These are phyloP conservation scores for Cardiocondyla obscurior DNA, from an alignment of 1,140 invertebrate genomes.

Conservation along the genomic window DNA sequence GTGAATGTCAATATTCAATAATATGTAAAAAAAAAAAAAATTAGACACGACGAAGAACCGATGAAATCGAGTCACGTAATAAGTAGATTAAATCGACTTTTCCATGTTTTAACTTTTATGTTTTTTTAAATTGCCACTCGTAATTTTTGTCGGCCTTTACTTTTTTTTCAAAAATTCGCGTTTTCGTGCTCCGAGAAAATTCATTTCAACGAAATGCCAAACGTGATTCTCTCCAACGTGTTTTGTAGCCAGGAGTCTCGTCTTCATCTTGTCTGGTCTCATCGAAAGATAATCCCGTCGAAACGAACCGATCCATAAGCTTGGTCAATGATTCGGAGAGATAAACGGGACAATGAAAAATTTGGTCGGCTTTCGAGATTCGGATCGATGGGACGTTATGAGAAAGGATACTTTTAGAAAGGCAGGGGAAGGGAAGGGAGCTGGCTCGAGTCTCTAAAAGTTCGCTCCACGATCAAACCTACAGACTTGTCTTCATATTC, in stretches of 20 bases:
- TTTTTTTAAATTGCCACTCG: constrained; percentile 39
- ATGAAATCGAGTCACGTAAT: constrained; percentile 61
- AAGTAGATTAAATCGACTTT: constrained; percentile 59
- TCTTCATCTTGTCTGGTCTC: constrained; percentile 64
- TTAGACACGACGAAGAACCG: constrained; percentile 67
- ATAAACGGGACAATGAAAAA: not conserved
- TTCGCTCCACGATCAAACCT: constrained; percentile 73
- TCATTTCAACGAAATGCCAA: constrained; percentile 21
- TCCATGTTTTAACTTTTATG: not conserved
- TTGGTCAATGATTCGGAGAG: constrained; percentile 49
- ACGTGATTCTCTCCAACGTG: not conserved
- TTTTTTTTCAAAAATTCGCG: not conserved
- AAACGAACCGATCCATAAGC: constrained; percentile 78
- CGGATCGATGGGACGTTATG: constrained; percentile 60
- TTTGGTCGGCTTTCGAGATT: not conserved
- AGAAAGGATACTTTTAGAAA: constrained; percentile 58
- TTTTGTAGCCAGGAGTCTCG: constrained; percentile 38
- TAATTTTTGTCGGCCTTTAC: constrained; percentile 26
- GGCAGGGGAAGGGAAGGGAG: constrained; percentile 27
- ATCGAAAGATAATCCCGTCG: constrained; percentile 77
- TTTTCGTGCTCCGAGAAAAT: not conserved
- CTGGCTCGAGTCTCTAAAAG: constrained; percentile 64
- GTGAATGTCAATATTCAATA: constrained; percentile 49
- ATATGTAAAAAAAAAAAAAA: constrained; percentile 57
- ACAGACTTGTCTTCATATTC: constrained; percentile 71